These are phyloP conservation scores for Prosapia bicincta DNA, from an alignment of 2,888 invertebrate genomes.

Conservation along the genomic window DNA sequence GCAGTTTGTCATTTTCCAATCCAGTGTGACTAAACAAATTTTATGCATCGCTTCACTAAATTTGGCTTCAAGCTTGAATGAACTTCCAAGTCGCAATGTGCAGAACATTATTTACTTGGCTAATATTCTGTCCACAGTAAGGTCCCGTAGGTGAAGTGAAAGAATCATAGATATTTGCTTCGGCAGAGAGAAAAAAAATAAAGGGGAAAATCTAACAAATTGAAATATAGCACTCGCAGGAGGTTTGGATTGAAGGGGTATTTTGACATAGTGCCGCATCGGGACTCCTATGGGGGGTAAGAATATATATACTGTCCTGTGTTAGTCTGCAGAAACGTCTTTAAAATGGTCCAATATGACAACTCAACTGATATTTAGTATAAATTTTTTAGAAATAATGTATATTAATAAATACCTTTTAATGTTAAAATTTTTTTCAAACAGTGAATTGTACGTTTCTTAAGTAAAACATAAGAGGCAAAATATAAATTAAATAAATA, in stretches of 20 bases:
- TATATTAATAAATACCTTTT: too few relatives aligned
- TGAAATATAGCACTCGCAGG: not conserved
- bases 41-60: not conserved
- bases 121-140: not conserved
- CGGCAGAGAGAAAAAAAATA: not conserved
- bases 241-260: not conserved
- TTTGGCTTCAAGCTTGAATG: not conserved
- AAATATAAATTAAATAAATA: too few relatives aligned
- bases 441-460: too few relatives aligned
- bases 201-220: not conserved
- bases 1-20: too few relatives aligned
- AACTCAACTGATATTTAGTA: too few relatives aligned
- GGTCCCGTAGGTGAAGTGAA: not conserved
- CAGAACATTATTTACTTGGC: not conserved
- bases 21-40: not conserved
- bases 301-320: not conserved
- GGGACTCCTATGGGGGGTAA: not conserved
- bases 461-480: not conserved
- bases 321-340: not conserved
- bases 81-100: not conserved
- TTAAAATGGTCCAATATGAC: not conserved
- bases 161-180: not conserved
- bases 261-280: not conserved
- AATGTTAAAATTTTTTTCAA: too few relatives aligned
- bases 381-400: too few relatives aligned